Evolutionary conservation across 1,140 invertebrate genomes (phyloP).

Genomic region (Drosophila eugracilis): DNA sequence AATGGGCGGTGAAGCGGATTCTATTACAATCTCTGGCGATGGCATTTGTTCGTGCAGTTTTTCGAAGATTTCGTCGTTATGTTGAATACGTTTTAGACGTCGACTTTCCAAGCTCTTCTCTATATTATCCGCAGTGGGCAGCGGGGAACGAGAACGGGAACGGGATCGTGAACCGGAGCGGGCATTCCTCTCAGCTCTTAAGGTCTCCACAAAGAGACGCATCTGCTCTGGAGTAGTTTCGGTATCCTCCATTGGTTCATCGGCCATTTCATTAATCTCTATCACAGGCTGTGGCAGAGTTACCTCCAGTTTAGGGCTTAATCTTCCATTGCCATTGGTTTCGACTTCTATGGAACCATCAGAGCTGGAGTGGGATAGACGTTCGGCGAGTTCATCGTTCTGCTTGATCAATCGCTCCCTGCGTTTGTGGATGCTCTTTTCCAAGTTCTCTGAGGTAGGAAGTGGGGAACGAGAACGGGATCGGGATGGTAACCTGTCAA

Average conservation of each 20-base stretch:
- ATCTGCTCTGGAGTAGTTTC: conserved; percentile 44
- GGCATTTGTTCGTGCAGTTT: conserved; percentile 41
- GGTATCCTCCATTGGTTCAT: conserved; percentile 24
- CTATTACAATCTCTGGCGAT: conserved; percentile 16
- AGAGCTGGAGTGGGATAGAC: conserved; percentile 23
- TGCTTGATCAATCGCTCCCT: conserved; percentile 52
- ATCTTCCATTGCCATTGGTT: conserved; percentile 16
- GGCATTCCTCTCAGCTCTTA: conserved; percentile 52
- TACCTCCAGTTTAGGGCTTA: not conserved
- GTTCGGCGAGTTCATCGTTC: conserved; percentile 61
- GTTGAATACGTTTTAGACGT: conserved; percentile 58
- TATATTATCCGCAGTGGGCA: conserved; percentile 73
- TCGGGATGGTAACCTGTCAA: conserved; percentile 14
- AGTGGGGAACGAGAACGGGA: conserved; percentile 63
- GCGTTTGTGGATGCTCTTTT: conserved; percentile 53
- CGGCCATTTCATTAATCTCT: conserved; percentile 55
- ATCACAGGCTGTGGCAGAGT: conserved; percentile 53
- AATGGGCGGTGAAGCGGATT: not conserved
- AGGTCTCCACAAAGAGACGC: conserved; percentile 55
- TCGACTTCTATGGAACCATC: conserved; percentile 39
- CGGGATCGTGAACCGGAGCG: conserved; percentile 44
- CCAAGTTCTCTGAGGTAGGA: conserved; percentile 55
- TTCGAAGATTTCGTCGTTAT: conserved; percentile 72
- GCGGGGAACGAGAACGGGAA: conserved; percentile 65
- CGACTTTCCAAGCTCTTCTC: conserved; percentile 63